Evolutionary conservation across 2,797 vertebrate species (phyloP).

Genomic region (Gobio occitaniae): DNA sequence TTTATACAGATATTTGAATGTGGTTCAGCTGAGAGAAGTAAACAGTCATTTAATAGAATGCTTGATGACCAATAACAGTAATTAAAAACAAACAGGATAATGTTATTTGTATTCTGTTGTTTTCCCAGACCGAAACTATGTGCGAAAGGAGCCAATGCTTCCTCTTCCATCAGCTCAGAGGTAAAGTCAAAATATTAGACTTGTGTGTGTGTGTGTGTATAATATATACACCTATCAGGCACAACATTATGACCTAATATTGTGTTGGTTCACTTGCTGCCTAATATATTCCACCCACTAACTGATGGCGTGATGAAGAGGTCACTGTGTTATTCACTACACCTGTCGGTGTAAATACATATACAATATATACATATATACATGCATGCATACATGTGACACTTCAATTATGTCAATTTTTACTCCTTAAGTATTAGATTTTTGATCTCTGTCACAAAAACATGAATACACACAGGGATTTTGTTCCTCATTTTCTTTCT

Average conservation of each 20-base stretch:
- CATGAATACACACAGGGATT: neutral
- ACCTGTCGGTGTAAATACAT: too few species aligned
- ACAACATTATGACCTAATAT: too few species aligned
- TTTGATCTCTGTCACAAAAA: neutral
- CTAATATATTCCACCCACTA: too few species aligned
- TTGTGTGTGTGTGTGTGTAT: rapidly evolving
- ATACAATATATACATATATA: too few species aligned
- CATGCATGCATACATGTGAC: neutral
- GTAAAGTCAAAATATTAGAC: slow-evolving; percentile 64
- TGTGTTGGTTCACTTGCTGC: too few species aligned
- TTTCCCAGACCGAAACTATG: slow-evolving; percentile 81
- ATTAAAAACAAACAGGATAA: slow-evolving; percentile 60
- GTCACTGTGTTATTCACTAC: too few species aligned
- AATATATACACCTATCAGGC: too few species aligned
- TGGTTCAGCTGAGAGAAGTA: neutral
- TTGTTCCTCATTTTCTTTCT: neutral
- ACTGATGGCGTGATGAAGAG: too few species aligned
- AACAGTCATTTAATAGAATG: slow-evolving; percentile 7
- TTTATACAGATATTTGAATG: slow-evolving; percentile 6
- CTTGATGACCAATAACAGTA: slow-evolving; percentile 18
- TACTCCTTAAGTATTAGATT: neutral
- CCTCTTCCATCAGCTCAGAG: slow-evolving; percentile 78
- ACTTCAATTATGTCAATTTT: neutral
- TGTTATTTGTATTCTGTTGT: slow-evolving; percentile 62
- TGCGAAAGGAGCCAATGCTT: slow-evolving; percentile 75